A percentile compares a stretch with the other conserved stretches of the same genome.
Evolutionary conservation across 2,888 invertebrate genomes (phyloP).

Genomic region (Acrocyrtus sp.): DNA sequence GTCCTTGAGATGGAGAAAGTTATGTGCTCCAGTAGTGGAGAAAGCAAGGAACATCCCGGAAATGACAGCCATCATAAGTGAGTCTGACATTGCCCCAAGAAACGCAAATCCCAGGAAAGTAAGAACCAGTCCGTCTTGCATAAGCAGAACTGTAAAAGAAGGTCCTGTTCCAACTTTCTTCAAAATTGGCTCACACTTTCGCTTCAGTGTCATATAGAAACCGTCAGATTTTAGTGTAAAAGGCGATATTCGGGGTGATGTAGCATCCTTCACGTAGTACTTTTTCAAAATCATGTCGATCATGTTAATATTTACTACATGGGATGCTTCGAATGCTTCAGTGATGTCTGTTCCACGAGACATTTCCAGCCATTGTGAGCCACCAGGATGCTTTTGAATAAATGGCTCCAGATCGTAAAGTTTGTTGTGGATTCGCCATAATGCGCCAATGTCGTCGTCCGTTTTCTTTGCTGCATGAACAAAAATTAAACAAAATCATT

Average conservation of each 20-base stretch:
- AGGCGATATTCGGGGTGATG: slow-evolving; percentile 74
- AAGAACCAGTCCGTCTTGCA: slow-evolving; percentile 58
- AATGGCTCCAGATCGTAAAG: slow-evolving; percentile 72
- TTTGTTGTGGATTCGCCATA: slow-evolving; percentile 64
- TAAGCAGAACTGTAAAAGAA: slow-evolving; percentile 32
- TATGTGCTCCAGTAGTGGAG: slow-evolving; percentile 75
- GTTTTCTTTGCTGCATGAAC: slow-evolving; percentile 46
- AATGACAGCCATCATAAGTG: slow-evolving; percentile 66
- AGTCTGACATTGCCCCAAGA: slow-evolving; percentile 64
- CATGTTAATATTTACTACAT: slow-evolving; percentile 69
- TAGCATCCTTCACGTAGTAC: slow-evolving; percentile 75
- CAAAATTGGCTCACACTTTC: slow-evolving; percentile 56
- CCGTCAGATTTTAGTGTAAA: slow-evolving; percentile 79
- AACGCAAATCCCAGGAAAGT: slow-evolving; percentile 41
- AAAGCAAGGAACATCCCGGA: slow-evolving; percentile 73
- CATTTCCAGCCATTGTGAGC: slow-evolving; percentile 64
- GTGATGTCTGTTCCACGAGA: slow-evolving; percentile 78
- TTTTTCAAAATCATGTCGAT: slow-evolving; percentile 73
- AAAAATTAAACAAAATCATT: not conserved
- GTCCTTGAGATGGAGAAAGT: slow-evolving; percentile 80
- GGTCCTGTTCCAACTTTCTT: slow-evolving; percentile 60
- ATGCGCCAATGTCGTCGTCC: slow-evolving; percentile 58
- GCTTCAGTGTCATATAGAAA: slow-evolving; percentile 78
- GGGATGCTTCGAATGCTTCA: slow-evolving; percentile 81
- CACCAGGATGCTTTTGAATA: slow-evolving; percentile 69